Conservation (phyloP, 2,888 invertebrate genomes). For the Perizoma affinitatum region DNA sequence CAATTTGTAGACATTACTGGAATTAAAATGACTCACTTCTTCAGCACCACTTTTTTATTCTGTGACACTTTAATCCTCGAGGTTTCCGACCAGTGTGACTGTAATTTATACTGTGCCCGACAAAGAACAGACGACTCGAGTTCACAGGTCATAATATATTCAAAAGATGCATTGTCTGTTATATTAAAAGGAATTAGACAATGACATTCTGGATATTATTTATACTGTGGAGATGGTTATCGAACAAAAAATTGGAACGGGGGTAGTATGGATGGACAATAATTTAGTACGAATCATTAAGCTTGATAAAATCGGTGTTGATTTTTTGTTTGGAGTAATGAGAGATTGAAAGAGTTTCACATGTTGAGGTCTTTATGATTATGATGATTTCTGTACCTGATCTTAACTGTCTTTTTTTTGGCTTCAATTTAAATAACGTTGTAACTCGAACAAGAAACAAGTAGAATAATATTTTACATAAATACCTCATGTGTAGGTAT, state of each 20-base stretch:
- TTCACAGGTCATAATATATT: conserved; percentile 79
- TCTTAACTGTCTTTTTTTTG: background rate
- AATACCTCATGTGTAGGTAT: too few relatives aligned
- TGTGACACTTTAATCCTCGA: conserved; percentile 37
- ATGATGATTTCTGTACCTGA: conserved; percentile 2
- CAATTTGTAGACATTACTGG: conserved; percentile 33
- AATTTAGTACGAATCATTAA: conserved; percentile 75
- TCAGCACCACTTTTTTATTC: conserved; percentile 24
- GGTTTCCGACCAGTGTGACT: conserved; percentile 52
- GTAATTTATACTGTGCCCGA: conserved; percentile 38
- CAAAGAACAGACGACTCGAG: conserved; percentile 48
- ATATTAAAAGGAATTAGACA: conserved; percentile 60
- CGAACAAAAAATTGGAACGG: conserved; percentile 54
- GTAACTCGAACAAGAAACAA: too few relatives aligned
- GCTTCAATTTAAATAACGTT: too few relatives aligned
- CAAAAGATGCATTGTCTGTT: conserved; percentile 74
- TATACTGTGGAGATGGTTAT: conserved; percentile 57
- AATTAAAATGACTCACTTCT: conserved; percentile 40
- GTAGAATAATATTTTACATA: too few relatives aligned
- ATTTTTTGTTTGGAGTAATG: conserved; percentile 51
- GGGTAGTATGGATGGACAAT: conserved; percentile 58
- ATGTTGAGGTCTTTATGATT: conserved; percentile 21
- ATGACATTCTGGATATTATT: conserved; percentile 65
- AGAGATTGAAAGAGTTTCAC: conserved; percentile 31
- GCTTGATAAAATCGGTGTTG: conserved; percentile 64